Percentiles rank a stretch among this genome's conserved stretches.
These are phyloP conservation scores for Boloria euphrosyne DNA, from an alignment of 2,888 invertebrate genomes.

Conservation along the genomic window DNA sequence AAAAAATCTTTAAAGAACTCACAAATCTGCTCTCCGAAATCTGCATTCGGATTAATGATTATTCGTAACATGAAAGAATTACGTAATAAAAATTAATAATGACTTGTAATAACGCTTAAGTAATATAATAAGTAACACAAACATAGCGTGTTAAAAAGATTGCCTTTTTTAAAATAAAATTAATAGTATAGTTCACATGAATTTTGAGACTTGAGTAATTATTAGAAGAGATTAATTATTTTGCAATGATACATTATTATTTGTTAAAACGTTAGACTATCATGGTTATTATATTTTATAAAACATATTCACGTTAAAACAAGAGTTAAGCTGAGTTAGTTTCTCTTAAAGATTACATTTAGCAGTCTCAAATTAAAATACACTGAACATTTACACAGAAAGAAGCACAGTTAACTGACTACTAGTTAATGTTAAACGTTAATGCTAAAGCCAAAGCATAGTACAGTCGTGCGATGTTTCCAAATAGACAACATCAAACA, in stretches of 20 bases:
- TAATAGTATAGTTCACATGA: too few species aligned
- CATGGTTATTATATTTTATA: background rate
- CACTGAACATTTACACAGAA: slow-evolving; percentile 43
- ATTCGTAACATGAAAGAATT: slow-evolving; percentile 8
- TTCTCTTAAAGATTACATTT: slow-evolving; percentile 18
- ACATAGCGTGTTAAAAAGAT: too few species aligned
- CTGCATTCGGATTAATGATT: slow-evolving; percentile 42
- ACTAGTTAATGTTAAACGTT: slow-evolving; percentile 21
- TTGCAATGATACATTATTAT: background rate
- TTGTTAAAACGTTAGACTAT: too few species aligned
- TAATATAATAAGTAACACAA: too few species aligned
- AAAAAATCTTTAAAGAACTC: slow-evolving; percentile 87
- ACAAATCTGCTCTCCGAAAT: slow-evolving; percentile 76
- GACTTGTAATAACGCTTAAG: too few species aligned
- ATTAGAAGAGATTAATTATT: too few species aligned
- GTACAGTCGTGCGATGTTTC: slow-evolving; percentile 43
- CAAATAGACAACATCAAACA: slow-evolving; percentile 35
- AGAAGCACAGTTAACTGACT: slow-evolving; percentile 43
- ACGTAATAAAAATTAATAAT: background rate
- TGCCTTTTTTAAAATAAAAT: too few species aligned
- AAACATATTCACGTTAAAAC: slow-evolving; percentile 6
- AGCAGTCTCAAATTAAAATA: slow-evolving; percentile 28
- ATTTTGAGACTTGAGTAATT: too few species aligned
- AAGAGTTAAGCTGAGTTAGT: slow-evolving; percentile 1
- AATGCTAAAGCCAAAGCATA: slow-evolving; percentile 36